Percentiles rank a stretch among this genome's conserved stretches.
Conservation (phyloP, 2,797 vertebrate genomes). For the Phaenicophaeus curvirostris region DNA sequence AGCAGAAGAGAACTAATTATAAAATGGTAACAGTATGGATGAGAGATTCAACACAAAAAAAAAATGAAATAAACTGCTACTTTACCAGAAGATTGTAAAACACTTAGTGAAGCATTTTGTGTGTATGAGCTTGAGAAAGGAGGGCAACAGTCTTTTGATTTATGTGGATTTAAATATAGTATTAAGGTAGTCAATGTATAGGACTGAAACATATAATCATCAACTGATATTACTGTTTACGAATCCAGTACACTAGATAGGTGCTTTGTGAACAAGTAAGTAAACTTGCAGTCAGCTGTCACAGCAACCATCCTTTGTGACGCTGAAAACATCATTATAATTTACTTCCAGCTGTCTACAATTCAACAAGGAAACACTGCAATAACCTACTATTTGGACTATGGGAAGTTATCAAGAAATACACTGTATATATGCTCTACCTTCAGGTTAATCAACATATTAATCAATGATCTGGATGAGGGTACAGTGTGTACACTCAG, state of each 20-base stretch:
- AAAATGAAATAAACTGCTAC: neutral
- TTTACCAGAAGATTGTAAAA: neutral
- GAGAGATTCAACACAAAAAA: neutral
- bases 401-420: neutral
- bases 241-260: neutral
- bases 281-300: neutral
- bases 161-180: neutral
- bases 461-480: too few relatives aligned
- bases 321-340: neutral
- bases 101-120: neutral
- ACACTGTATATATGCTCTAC: neutral
- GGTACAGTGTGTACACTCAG: too few relatives aligned
- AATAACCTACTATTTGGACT: neutral
- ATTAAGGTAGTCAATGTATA: neutral
- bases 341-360: neutral
- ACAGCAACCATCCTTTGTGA: neutral
- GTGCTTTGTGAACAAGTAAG: neutral
- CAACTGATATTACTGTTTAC: neutral
- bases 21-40: neutral
- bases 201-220: neutral
- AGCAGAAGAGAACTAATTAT: neutral
- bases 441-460: neutral
- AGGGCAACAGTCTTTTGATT: neutral
- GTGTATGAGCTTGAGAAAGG: neutral
- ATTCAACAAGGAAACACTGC: neutral